These are phyloP conservation scores for Stichodactyla helianthus DNA, from an alignment of 64 coral and sea anemone species.

Conservation along the genomic window DNA sequence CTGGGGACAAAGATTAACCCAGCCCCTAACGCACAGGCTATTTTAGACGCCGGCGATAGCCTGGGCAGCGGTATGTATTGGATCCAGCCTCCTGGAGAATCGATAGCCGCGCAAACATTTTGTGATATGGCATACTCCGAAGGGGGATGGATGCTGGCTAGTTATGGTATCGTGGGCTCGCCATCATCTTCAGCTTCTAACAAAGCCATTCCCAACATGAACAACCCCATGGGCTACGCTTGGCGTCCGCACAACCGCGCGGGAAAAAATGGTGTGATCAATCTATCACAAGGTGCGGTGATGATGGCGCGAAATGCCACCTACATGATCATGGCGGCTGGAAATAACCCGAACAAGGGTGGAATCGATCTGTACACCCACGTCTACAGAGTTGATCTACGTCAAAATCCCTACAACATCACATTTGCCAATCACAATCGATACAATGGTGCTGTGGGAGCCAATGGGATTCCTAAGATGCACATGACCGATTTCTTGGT, in stretches of 20 bases:
- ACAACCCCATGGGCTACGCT: conserved; percentile 70
- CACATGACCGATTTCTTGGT: conserved; percentile 72
- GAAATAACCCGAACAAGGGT: conserved; percentile 59
- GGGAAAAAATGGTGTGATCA: conserved; percentile 42
- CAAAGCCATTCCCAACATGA: conserved; percentile 84
- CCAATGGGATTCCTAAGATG: conserved; percentile 67
- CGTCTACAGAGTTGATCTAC: conserved; percentile 60
- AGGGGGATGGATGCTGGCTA: conserved; percentile 91
- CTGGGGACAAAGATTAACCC: conserved; percentile 66
- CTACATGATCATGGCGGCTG: conserved; percentile 89
- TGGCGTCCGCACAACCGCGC: conserved; percentile 56
- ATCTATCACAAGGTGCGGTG: conserved; percentile 60
- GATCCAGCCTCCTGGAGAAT: conserved; percentile 89
- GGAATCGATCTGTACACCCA: conserved; percentile 71
- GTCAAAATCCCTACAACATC: conserved; percentile 54
- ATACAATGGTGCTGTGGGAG: conserved; percentile 46
- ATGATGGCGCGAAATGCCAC: conserved; percentile 51
- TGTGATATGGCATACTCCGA: conserved; percentile 85
- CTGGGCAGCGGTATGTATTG: conserved; percentile 84
- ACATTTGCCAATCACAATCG: conserved; percentile 87
- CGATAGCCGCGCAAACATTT: conserved; percentile 58
- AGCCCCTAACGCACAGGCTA: conserved; percentile 67
- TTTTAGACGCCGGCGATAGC: conserved; percentile 75
- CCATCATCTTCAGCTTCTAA: background rate
- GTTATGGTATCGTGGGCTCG: conserved; percentile 70